These are phyloP conservation scores for Toxotes chatareus DNA, from an alignment of 2,113 vertebrate species.

Conservation along the genomic window DNA sequence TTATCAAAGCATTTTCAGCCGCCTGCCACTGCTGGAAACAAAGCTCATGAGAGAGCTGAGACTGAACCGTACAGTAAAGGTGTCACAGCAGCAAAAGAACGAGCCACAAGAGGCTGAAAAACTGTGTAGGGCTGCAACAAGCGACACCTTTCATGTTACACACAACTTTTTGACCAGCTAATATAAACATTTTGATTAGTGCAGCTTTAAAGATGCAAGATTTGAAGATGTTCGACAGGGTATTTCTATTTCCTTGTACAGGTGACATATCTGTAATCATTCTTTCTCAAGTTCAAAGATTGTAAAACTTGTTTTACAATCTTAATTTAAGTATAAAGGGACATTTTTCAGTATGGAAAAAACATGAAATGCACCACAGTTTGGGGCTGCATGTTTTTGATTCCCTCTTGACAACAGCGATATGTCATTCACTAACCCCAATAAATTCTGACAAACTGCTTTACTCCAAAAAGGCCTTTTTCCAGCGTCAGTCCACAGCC, in stretches of 20 bases:
- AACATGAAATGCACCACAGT: neutral
- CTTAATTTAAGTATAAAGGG: too few species aligned
- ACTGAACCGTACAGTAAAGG: too few species aligned
- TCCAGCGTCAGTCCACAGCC: slow-evolving; percentile 8
- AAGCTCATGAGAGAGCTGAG: neutral
- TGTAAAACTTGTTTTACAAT: neutral
- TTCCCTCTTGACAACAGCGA: slow-evolving; percentile 13
- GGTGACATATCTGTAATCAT: neutral
- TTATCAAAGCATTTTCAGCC: neutral
- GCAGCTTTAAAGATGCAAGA: neutral
- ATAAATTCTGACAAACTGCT: slow-evolving; percentile 29
- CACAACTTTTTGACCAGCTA: neutral
- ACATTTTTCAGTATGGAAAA: neutral
- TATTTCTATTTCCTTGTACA: neutral
- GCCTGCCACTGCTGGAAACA: neutral
- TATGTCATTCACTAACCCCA: neutral
- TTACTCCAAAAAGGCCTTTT: slow-evolving; percentile 33
- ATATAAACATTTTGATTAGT: neutral
- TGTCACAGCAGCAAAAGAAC: too few species aligned
- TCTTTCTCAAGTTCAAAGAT: neutral
- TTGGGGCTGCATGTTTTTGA: neutral
- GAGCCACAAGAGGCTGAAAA: too few species aligned
- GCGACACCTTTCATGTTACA: neutral
- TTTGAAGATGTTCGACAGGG: too few species aligned
- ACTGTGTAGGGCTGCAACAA: too few species aligned